These are phyloP conservation scores for Falco cherrug DNA, from an alignment of 2,797 vertebrate genomes.

Conservation along the genomic window DNA sequence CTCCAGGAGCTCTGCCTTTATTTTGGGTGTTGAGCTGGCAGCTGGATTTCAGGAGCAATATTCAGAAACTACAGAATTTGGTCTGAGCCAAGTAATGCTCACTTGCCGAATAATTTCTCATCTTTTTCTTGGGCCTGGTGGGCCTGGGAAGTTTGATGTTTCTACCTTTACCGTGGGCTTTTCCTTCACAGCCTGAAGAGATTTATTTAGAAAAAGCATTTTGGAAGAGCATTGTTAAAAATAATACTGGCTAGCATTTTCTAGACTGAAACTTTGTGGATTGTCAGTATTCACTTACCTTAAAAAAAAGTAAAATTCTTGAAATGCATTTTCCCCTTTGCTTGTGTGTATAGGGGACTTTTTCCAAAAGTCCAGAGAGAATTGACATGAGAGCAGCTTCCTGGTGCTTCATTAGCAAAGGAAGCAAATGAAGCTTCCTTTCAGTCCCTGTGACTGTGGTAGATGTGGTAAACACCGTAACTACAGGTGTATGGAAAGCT, in stretches of 20 bases:
- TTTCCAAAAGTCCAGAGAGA: neutral
- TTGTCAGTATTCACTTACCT: neutral
- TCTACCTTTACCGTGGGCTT: neutral
- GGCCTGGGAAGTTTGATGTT: neutral
- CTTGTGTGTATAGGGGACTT: neutral
- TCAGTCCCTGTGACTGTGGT: neutral
- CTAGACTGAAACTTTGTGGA: neutral
- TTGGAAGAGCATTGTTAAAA: constrained; percentile 11
- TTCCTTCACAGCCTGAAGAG: neutral
- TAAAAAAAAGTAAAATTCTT: neutral
- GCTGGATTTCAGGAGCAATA: neutral
- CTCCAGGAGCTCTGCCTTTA: neutral
- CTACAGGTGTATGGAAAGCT: neutral
- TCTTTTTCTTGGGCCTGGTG: neutral
- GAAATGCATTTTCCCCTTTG: neutral
- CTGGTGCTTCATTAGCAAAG: neutral
- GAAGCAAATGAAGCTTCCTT: neutral
- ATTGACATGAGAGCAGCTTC: neutral
- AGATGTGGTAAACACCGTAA: neutral
- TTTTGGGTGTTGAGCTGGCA: neutral
- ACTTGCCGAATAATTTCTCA: neutral
- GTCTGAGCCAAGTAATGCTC: neutral
- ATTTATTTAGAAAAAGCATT: neutral
- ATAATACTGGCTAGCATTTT: neutral
- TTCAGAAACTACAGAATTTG: neutral